These are phyloP conservation scores for Lepidonotus clava DNA, from an alignment of 2,888 invertebrate species.

Conservation along the genomic window DNA sequence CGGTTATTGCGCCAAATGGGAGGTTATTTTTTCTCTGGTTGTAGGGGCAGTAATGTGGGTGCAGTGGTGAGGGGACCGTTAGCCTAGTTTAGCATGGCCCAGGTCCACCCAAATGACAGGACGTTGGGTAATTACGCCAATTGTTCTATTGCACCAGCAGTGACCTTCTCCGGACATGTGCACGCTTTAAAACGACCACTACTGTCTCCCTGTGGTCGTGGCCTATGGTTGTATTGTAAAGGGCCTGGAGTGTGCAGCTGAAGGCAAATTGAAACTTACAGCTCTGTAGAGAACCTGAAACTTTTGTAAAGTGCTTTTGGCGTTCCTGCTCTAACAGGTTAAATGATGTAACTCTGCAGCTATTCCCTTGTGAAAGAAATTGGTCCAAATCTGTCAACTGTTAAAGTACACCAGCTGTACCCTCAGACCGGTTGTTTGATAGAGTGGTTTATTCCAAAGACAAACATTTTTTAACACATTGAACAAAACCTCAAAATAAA, in stretches of 20 bases:
- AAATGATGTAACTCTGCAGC: too few species aligned
- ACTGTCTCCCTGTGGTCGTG: not conserved
- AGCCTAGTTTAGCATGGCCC: not conserved
- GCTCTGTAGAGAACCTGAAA: not conserved
- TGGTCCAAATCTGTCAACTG: not conserved
- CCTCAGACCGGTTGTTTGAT: not conserved
- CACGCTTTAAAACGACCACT: not conserved
- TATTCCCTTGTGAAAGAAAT: not conserved
- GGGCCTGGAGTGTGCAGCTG: not conserved
- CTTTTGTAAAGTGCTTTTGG: not conserved
- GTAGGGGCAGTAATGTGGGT: not conserved
- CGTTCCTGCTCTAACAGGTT: not conserved
- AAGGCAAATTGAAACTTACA: not conserved
- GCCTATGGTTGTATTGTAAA: not conserved
- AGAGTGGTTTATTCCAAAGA: not conserved
- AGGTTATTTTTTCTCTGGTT: not conserved
- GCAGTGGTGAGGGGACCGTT: not conserved
- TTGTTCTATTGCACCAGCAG: conserved; percentile 3
- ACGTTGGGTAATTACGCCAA: conserved; percentile 7
- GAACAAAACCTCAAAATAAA: too few species aligned
- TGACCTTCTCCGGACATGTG: not conserved
- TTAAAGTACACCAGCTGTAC: not conserved
- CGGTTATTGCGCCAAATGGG: not conserved
- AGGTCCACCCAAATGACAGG: not conserved
- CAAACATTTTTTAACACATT: too few species aligned